Base-by-base conservation (phyloP, 2,113 vertebrate genomes). In the Spea multiplicata region DNA sequence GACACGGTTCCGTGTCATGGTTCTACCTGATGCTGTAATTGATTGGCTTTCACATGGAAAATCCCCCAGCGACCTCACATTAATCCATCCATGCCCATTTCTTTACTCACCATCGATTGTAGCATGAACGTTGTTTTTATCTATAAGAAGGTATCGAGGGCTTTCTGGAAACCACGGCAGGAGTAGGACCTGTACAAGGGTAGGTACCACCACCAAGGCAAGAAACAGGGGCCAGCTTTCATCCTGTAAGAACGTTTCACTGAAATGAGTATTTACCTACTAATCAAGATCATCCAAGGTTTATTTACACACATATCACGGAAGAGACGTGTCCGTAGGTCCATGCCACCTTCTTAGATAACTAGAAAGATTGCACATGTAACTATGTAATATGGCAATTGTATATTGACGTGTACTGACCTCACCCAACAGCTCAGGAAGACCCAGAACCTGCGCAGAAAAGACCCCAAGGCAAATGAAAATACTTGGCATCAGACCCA, bases 111-210 rank as follows among this genome's bases (percentile, higher is more conserved):
- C 95, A 84, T 84, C 81, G 6, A 94, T 88, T 44, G 95, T 91
- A 71, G 90, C 90, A 0, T 84, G 86, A 75, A 94, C 0, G 0
- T 97, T 88, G 0, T 86, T 88, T 78, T 89, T 95, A 83, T 97
- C 95, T 71, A 96, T 95, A 77, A 97, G 86, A 79, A 97, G 88
- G 85, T 95, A 96, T 0, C 95, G 91, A 0, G 95, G 95, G 83
- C 95, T 96, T 87, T 97, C 95, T 0, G 95, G 95, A 86, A 96
- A 96, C 91, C 93, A 96, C 71, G 90, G 94, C 81, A 97, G 88
- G 82, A 96, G 84, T 76, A 94, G 73, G 67, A 96, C 86, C 84
- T 97, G 95, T 44, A 96, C 66, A 44, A 85, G 82, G 45, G 94
- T 89, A 0, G 95, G 95, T 53, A 94, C n/a, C 3, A 92, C 86